Evolutionary conservation across 2,113 vertebrate genomes (phyloP).

Genomic region (Clinocottus analis): DNA sequence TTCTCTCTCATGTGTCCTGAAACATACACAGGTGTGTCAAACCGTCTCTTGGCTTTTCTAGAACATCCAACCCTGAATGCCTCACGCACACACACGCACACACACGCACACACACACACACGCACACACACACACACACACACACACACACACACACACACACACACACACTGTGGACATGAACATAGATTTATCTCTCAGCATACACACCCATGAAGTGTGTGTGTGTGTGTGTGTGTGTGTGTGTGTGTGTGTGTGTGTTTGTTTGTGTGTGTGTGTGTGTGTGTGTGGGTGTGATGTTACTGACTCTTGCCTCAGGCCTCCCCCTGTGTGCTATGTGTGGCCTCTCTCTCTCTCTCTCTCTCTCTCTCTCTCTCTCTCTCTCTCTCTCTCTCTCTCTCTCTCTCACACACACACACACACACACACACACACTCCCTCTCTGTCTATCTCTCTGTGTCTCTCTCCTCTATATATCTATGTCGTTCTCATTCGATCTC

Average conservation of each 20-base stretch:
- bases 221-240: no score
- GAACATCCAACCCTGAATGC: constrained; percentile 16
- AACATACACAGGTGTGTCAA: constrained; percentile 67
- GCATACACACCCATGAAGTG: constrained; percentile 54
- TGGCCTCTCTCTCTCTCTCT: constrained; percentile 39
- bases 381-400: no score
- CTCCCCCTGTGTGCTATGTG: constrained; percentile 57
- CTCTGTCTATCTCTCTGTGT: constrained; percentile 37
- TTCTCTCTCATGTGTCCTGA: constrained; percentile 38
- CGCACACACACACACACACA: constrained; percentile 11
- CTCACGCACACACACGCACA: constrained; percentile 16
- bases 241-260: no score
- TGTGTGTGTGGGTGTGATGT: constrained; percentile 45
- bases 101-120: constrained; percentile 4
- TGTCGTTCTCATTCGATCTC: no score
- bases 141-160: constrained; percentile 8
- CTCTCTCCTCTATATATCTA: constrained; percentile 4
- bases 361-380: no score
- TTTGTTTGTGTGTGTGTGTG: no score
- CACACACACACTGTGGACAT: constrained; percentile 23
- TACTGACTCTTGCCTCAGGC: constrained; percentile 68
- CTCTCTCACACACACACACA: no score
- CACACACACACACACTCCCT: no score
- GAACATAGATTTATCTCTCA: constrained; percentile 54
- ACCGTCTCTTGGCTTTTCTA: constrained; percentile 13